Evolutionary conservation across 2,888 invertebrate species (phyloP).

Genomic region (Pogonocherus hispidulus): DNA sequence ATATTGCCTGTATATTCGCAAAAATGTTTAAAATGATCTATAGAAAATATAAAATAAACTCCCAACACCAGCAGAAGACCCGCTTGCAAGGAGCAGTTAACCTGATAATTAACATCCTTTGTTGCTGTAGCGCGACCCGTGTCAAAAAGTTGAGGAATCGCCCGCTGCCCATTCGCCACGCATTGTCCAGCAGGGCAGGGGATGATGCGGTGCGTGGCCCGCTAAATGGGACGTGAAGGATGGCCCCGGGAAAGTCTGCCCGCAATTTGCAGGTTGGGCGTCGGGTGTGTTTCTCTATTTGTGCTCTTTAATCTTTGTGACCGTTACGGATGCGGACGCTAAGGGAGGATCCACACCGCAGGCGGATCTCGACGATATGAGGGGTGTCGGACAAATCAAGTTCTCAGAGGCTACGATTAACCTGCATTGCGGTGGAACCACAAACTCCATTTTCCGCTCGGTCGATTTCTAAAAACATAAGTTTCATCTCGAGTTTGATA

Average conservation of each 20-base stretch:
- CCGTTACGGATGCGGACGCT: not conserved
- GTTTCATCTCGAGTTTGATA: too few species aligned
- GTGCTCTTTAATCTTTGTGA: slow-evolving; percentile 15
- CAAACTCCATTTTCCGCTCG: too few species aligned
- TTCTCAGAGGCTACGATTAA: too few species aligned
- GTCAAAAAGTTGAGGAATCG: slow-evolving; percentile 20
- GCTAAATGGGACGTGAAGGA: slow-evolving; percentile 18
- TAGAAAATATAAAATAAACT: too few species aligned
- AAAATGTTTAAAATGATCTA: too few species aligned
- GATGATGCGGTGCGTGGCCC: slow-evolving; percentile 14
- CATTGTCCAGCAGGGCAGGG: not conserved
- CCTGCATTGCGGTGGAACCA: too few species aligned
- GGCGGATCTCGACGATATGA: too few species aligned
- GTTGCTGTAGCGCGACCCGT: slow-evolving; percentile 17
- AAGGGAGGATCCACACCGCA: too few species aligned
- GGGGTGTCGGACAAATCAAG: too few species aligned
- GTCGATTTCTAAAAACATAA: too few species aligned
- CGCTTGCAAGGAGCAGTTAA: slow-evolving; percentile 16
- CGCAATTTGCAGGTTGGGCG: slow-evolving; percentile 16
- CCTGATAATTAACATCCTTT: slow-evolving; percentile 21
- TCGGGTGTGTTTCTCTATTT: slow-evolving; percentile 2
- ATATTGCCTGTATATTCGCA: too few species aligned
- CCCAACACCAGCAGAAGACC: not conserved
- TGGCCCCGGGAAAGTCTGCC: not conserved
- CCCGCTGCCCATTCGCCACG: not conserved